These are phyloP conservation scores for Delphinapterus leucas DNA, from an alignment of 2,113 vertebrate species.

Conservation along the genomic window DNA sequence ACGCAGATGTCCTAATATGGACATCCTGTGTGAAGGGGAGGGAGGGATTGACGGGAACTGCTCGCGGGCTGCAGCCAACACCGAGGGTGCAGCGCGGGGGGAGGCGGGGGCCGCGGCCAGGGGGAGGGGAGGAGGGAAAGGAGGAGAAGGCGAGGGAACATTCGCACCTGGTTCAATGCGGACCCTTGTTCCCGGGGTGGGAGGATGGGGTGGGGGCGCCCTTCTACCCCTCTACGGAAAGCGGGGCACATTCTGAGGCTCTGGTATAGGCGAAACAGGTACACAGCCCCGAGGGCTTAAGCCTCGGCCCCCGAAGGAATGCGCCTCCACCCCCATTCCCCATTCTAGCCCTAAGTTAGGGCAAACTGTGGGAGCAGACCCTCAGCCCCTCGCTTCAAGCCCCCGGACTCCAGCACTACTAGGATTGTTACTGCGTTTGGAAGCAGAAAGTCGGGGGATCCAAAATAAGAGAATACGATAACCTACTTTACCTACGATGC, in stretches of 20 bases:
- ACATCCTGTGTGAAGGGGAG: slow-evolving; percentile 82
- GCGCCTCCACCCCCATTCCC: neutral
- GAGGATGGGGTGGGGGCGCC: neutral
- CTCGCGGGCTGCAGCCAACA: slow-evolving; percentile 82
- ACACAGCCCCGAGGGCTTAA: neutral
- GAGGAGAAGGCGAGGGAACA: slow-evolving; percentile 31
- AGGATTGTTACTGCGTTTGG: neutral
- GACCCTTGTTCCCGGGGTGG: slow-evolving; percentile 47
- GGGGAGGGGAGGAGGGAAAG: slow-evolving; percentile 57
- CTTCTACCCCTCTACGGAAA: neutral
- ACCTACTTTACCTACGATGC: neutral
- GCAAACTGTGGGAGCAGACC: neutral
- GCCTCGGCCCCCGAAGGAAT: neutral
- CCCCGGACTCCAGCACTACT: neutral
- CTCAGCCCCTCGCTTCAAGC: neutral
- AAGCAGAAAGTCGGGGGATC: slow-evolving; percentile 7
- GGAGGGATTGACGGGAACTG: slow-evolving; percentile 84
- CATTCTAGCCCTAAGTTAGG: neutral
- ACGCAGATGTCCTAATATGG: slow-evolving; percentile 90
- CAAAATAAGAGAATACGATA: slow-evolving; percentile 24
- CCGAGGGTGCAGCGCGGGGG: slow-evolving; percentile 70
- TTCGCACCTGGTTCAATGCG: slow-evolving; percentile 58
- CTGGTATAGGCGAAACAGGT: neutral
- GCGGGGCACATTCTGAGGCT: neutral
- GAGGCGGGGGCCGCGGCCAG: slow-evolving; percentile 57